Evolutionary conservation across 2,113 vertebrate genomes (phyloP).

Genomic region (Toxostoma redivivum): DNA sequence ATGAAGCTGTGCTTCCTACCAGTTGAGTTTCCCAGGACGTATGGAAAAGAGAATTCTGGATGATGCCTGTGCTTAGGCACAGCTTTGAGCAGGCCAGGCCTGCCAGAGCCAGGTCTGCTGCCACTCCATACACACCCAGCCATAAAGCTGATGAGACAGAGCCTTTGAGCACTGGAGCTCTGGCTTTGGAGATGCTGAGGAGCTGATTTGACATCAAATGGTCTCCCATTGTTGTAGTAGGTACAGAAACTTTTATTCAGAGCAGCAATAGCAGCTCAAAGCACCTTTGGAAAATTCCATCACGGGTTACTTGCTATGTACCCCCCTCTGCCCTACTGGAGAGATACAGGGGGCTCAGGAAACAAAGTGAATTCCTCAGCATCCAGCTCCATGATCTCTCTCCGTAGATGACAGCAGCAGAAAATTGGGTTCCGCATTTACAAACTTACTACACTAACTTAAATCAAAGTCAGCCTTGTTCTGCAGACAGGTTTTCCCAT

Average conservation of each 20-base stretch:
- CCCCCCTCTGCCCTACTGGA: neutral
- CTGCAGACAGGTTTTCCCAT: slow-evolving; percentile 57
- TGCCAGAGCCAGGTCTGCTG: neutral
- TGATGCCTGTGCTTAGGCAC: neutral
- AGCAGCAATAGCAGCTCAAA: neutral
- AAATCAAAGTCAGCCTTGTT: slow-evolving; percentile 58
- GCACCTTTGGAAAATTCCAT: neutral
- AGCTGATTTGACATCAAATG: neutral
- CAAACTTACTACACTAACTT: slow-evolving; percentile 44
- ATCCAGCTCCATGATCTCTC: neutral
- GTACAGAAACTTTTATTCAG: neutral
- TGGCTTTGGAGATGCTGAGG: neutral
- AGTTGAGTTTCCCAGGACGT: neutral
- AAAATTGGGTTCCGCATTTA: slow-evolving; percentile 36
- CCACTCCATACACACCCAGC: neutral
- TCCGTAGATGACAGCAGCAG: slow-evolving; percentile 28
- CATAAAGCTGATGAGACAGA: neutral
- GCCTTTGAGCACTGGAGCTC: neutral
- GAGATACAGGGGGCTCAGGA: neutral
- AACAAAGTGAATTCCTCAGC: neutral
- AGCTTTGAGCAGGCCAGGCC: neutral
- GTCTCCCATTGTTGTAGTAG: neutral
- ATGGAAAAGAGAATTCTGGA: neutral
- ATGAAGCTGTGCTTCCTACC: neutral
- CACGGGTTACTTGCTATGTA: neutral